Conservation (phyloP, 1,140 invertebrate genomes). For the Camponotus pennsylvanicus region DNA sequence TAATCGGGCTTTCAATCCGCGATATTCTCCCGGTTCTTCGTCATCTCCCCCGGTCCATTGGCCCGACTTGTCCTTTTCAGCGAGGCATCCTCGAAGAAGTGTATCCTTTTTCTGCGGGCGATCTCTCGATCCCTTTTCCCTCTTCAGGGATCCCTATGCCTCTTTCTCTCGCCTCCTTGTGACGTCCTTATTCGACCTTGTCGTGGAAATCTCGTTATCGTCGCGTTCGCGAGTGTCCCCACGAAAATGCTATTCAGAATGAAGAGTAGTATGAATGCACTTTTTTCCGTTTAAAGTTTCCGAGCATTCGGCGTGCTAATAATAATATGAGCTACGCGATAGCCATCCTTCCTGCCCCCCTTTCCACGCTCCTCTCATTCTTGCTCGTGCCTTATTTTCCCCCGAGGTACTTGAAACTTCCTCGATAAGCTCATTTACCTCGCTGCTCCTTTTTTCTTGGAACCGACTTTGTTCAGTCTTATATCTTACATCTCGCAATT, state of each 20-base stretch:
- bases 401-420: slow-evolving; percentile 13
- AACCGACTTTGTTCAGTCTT: not conserved
- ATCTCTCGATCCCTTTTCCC: slow-evolving; percentile 4
- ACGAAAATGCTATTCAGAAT: slow-evolving; percentile 71
- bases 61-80: slow-evolving; percentile 69
- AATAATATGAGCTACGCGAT: slow-evolving; percentile 64
- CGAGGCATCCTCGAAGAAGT: not conserved
- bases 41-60: slow-evolving; percentile 19
- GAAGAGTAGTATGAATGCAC: slow-evolving; percentile 65
- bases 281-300: slow-evolving; percentile 68
- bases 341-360: not conserved
- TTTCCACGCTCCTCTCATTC: slow-evolving; percentile 9
- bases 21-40: slow-evolving; percentile 69
- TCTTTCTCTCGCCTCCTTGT: not conserved
- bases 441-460: not conserved
- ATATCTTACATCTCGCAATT: not conserved
- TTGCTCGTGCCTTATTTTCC: slow-evolving; percentile 27
- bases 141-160: not conserved
- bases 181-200: slow-evolving; percentile 34
- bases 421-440: slow-evolving; percentile 13
- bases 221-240: slow-evolving; percentile 66
- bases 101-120: not conserved
- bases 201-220: slow-evolving; percentile 73
- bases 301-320: slow-evolving; percentile 74
- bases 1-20: slow-evolving; percentile 81